Percentiles rank a stretch among this genome's conserved stretches.
phyloP scores from a whole-genome alignment of 1,140 invertebrate species.

The Limonius californicus region DNA sequence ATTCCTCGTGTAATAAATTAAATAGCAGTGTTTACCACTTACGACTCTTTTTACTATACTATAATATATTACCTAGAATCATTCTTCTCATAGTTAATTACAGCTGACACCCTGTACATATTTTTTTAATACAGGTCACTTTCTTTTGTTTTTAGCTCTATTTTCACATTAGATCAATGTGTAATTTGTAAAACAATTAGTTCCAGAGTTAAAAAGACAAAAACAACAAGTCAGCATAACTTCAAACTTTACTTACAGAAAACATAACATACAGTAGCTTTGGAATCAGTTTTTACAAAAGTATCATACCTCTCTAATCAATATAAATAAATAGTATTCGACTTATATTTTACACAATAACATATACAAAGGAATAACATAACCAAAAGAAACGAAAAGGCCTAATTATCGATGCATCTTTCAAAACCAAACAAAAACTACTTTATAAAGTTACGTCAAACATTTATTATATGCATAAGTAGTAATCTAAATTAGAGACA shows the following conservation, averaged over 20 bases:
- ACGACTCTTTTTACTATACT: too few relatives aligned
- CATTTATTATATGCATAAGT: slow-evolving; percentile 2
- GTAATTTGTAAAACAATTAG: too few relatives aligned
- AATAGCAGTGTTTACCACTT: too few relatives aligned
- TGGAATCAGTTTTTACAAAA: slow-evolving; percentile 13
- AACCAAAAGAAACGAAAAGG: background rate
- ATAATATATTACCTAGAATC: too few relatives aligned
- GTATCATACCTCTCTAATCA: background rate
- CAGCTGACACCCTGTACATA: too few relatives aligned
- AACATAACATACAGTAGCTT: slow-evolving; percentile 12
- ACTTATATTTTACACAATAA: background rate
- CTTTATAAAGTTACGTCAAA: slow-evolving; percentile 3
- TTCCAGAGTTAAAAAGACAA: too few relatives aligned
- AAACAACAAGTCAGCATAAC: background rate
- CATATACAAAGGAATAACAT: background rate
- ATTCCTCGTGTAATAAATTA: too few relatives aligned
- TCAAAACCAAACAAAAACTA: background rate
- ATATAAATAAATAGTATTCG: slow-evolving; percentile 1
- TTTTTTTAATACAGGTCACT: too few relatives aligned
- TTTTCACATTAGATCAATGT: too few relatives aligned
- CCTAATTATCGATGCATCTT: background rate
- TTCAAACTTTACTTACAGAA: slow-evolving; percentile 9
- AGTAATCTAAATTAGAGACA: slow-evolving; percentile 8
- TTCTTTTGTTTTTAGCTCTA: too few relatives aligned
- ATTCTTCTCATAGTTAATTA: too few relatives aligned